Conservation (phyloP, 2,888 invertebrate genomes). For the Drosophila tanythrix region DNA sequence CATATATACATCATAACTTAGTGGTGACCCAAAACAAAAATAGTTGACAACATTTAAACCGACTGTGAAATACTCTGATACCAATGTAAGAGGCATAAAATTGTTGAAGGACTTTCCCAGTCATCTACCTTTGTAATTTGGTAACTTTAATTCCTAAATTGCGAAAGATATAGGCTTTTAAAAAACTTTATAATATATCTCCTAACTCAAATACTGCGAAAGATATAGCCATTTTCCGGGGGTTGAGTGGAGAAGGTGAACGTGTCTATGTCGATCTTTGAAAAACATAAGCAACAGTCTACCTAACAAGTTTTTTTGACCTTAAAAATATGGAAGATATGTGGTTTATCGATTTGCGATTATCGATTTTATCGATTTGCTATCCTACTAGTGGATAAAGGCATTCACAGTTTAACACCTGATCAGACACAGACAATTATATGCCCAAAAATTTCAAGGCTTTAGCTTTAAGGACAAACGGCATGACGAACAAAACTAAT, state of each 20-base stretch:
- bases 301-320: no score
- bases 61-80: neutral
- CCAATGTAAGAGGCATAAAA: neutral
- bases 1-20: neutral
- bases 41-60: neutral
- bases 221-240: rapidly evolving
- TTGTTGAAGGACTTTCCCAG: neutral
- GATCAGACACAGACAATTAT: neutral
- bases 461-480: neutral
- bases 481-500: neutral
- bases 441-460: neutral
- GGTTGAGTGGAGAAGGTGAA: neutral
- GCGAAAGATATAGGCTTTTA: neutral
- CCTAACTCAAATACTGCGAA: neutral
- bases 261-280: neutral
- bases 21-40: slow-evolving; percentile 12
- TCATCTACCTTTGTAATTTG: no score
- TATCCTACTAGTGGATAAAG: rapidly evolving
- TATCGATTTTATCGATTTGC: neutral
- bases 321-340: neutral
- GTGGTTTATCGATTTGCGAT: neutral
- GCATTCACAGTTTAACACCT: neutral
- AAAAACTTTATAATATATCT: rapidly evolving
- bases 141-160: no score
- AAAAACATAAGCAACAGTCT: no score